A percentile compares a stretch with the other conserved stretches of the same genome.
phyloP scores from a whole-genome alignment of 2,888 invertebrate species.

The Pherbina coryleti region DNA sequence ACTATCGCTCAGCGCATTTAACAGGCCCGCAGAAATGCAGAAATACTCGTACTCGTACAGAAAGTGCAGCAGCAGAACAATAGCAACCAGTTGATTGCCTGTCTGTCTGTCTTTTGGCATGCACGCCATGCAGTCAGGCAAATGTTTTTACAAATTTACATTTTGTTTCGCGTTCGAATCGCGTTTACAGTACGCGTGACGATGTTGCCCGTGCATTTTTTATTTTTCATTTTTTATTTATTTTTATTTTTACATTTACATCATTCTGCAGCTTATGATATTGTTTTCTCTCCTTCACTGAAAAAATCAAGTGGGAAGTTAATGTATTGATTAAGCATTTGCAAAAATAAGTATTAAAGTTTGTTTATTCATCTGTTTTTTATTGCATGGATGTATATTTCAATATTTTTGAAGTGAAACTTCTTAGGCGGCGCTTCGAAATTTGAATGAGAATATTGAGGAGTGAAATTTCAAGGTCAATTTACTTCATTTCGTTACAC shows the following conservation, averaged over 20 bases:
- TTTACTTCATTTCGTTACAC: no score
- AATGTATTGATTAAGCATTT: not conserved
- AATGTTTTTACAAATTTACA: slow-evolving; percentile 27
- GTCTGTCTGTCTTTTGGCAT: slow-evolving; percentile 49
- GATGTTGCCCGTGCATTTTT: slow-evolving; percentile 25
- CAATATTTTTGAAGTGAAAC: not conserved
- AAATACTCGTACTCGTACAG: slow-evolving; percentile 32
- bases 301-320: no score
- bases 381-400: not conserved
- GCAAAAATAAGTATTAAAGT: not conserved
- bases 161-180: slow-evolving; percentile 48
- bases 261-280: not conserved
- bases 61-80: slow-evolving; percentile 45
- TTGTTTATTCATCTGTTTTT: not conserved
- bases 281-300: not conserved
- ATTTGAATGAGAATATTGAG: no score
- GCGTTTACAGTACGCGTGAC: slow-evolving; percentile 49
- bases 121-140: slow-evolving; percentile 28
- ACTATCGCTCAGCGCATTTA: slow-evolving; percentile 64
- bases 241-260: slow-evolving; percentile 6
- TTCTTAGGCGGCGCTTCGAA: no score
- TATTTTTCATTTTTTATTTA: slow-evolving; percentile 5
- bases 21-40: slow-evolving; percentile 59
- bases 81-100: slow-evolving; percentile 50
- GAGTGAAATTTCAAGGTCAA: no score